Base-by-base conservation (phyloP, 2,797 vertebrate species). In the Danio jaintianensis region DNA sequence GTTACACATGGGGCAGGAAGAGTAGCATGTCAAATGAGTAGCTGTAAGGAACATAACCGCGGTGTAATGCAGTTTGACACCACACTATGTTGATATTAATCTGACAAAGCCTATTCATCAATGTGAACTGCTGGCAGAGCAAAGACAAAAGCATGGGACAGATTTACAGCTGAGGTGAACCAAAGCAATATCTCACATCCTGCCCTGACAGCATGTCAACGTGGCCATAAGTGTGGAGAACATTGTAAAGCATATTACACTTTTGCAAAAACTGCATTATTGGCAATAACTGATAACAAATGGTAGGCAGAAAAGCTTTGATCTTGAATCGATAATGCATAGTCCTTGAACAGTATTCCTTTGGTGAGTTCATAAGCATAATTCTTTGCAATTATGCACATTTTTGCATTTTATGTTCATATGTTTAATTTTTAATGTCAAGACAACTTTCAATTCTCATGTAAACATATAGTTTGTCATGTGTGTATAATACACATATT, bases 41-140 rank as follows among this genome's bases (percentile, higher is more conserved):
- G 83, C 79, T 84, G 81, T 73, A 55, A 79, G 76, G 53, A 70
- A 66, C 72, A 81, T 70, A 58, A 52, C 83, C 79, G 82, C 76
- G 59, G 70, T 45, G 22, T 78, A 85, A 69, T 85, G 83, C 62
- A 80, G 81, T 85, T 73, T 78, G 89, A 85, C 79, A 78, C 79
- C 66, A 72, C 52, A 52, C 80, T 79, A 71, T 80, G 36, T 85
- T 87, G 66, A 45, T 86, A 83, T 84, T 88, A 84, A 86, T 82
- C 76, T 20, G n/a, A 88, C 78, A 88, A 88, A 90, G 68, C 56
- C 53, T 58, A 82, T 90, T 87, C 83, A 81, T 87, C 83, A 83
- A 52, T n/a, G 43, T 55, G 22, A 69, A 70, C 52, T 76, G 70
- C 74, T 66, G 77, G 55, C 69, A 42, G 68, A 78, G 83, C 61